These are phyloP conservation scores for Pelochelys cantorii DNA, from an alignment of 2,797 vertebrate species.

Conservation along the genomic window DNA sequence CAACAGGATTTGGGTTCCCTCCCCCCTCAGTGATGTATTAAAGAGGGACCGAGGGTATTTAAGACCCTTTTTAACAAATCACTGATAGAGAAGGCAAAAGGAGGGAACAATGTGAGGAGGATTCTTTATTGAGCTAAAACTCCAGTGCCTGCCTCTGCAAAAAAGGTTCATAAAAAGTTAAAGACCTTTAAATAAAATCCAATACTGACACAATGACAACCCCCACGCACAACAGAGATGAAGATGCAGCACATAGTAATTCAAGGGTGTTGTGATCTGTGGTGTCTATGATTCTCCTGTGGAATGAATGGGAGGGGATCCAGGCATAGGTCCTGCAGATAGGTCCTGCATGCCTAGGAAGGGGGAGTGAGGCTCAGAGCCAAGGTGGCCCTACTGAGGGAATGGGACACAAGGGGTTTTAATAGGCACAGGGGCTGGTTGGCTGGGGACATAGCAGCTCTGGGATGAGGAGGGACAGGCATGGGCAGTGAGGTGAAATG, in stretches of 20 bases:
- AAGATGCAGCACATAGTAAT: neutral
- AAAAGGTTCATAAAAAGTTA: conserved; percentile 26
- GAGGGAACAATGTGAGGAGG: too few relatives aligned
- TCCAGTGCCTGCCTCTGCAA: neutral
- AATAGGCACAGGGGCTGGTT: too few relatives aligned
- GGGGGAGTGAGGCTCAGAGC: neutral
- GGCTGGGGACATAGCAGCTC: neutral
- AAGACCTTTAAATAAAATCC: neutral
- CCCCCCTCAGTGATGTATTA: too few relatives aligned
- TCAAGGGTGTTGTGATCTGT: too few relatives aligned
- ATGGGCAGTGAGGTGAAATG: neutral
- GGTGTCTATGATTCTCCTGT: neutral
- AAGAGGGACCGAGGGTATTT: neutral
- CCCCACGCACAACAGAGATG: neutral
- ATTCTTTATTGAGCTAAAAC: too few relatives aligned
- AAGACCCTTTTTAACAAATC: neutral
- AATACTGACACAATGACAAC: neutral
- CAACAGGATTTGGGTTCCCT: too few relatives aligned
- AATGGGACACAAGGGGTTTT: neutral
- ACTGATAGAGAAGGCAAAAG: neutral
- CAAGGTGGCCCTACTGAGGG: too few relatives aligned
- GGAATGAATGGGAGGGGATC: neutral
- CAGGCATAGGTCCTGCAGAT: neutral
- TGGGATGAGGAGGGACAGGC: neutral
- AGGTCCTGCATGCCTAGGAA: neutral